Base-by-base conservation (phyloP, 2,797 vertebrate genomes). In the Enteromius afrohamiltoni region DNA sequence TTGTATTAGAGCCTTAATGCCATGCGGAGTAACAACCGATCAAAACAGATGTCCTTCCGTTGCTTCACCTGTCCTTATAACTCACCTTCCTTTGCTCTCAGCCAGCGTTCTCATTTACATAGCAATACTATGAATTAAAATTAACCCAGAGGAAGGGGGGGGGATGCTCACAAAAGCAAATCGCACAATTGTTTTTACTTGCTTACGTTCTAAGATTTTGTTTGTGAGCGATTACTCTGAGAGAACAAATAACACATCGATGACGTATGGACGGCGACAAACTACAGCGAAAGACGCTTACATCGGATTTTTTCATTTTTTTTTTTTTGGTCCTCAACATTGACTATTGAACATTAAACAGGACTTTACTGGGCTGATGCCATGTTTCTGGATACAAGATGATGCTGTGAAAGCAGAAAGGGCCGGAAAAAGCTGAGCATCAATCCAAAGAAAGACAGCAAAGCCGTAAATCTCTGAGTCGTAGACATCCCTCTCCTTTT, bases 321-420 rank as follows among this genome's bases (percentile, higher is more conserved):
- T 91, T 91, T 3, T 9, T 47, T 88, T 90, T 85, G 91, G 62
- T 92, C 91, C 89, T 88, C 92, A 91, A 94, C 94, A 91, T 92
- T 93, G 95, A 93, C 91, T 89, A 90, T 88, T 90, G 90, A 94
- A 95, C 80, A 93, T 94, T 95, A 94, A 94, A 95, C 94, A 92
- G 93, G 90, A 93, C 92, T 95, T 95, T 95, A 95, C 93, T 94
- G 93, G 93, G 89, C 67, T 62, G 89, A 89, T 92, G 93, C 91
- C 92, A 90, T 92, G 92, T 95, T 93, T 95, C 94, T 94, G 93
- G 94, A 94, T 93, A 93, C 94, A 95, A 95, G 93, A 94, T 93
- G 94, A 95, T 93, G 92, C 92, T 90, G 92, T 95, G 95, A 96
- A 95, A 88, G 77, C 92, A 90, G 89, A 91, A 92, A 92, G 92